Percentiles rank a stretch among this genome's conserved stretches.
phyloP scores from a whole-genome alignment of 2,797 vertebrate species.

The Paramormyrops hopkinsi region DNA sequence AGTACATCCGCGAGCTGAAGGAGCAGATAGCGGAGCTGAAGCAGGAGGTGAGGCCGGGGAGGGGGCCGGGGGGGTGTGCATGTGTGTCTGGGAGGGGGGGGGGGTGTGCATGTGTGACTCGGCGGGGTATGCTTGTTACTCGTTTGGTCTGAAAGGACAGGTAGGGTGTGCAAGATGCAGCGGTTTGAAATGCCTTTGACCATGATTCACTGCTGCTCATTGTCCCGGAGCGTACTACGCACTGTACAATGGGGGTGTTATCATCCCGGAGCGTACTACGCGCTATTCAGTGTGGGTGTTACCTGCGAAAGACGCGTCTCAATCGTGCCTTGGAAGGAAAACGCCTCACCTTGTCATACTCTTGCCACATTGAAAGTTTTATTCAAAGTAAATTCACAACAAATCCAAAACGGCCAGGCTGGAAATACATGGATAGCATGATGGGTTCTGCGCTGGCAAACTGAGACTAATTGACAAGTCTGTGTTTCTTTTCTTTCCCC shows the following conservation, averaged over 20 bases:
- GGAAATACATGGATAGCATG: not conserved
- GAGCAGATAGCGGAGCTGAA: conserved; percentile 90
- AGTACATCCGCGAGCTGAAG: conserved; percentile 91
- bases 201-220: not conserved
- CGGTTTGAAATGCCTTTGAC: not conserved
- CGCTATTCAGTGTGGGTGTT: not conserved
- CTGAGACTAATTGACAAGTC: not conserved
- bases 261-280: not conserved
- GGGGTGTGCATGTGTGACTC: not conserved
- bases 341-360: not conserved
- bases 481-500: not conserved
- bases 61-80: too few relatives aligned
- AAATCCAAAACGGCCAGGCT: not conserved
- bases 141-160: not conserved
- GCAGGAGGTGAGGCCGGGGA: conserved; percentile 76
- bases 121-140: not conserved
- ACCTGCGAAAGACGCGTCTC: not conserved
- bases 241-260: too few relatives aligned
- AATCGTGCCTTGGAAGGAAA: not conserved
- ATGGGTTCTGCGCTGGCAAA: not conserved
- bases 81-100: too few relatives aligned
- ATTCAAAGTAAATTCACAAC: not conserved
- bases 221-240: not conserved
- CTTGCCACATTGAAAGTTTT: not conserved
- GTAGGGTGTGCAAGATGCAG: not conserved